Conservation (phyloP, 2,888 invertebrate genomes). For the Adelognathus sp. region DNA sequence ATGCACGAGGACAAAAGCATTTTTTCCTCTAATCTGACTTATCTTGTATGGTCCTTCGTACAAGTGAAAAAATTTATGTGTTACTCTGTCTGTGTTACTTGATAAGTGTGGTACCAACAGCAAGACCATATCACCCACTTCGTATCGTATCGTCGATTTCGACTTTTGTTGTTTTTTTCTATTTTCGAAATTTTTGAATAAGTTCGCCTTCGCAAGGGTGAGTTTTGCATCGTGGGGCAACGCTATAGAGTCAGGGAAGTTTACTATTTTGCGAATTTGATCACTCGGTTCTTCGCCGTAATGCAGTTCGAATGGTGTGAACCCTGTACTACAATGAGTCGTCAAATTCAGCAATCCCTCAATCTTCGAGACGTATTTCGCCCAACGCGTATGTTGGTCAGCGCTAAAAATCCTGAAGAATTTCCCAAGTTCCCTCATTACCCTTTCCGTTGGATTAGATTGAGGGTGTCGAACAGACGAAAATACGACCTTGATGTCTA, state of each 20-base stretch:
- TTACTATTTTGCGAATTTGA: conserved; percentile 35
- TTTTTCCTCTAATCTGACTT: conserved; percentile 21
- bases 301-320: conserved; percentile 50
- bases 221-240: conserved; percentile 32
- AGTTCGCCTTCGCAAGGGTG: conserved; percentile 36
- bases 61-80: too few relatives aligned
- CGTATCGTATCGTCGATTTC: conserved; percentile 19
- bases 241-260: conserved; percentile 29
- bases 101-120: conserved; percentile 41
- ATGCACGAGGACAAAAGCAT: conserved; percentile 35
- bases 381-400: conserved; percentile 52
- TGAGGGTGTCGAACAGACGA: conserved; percentile 58
- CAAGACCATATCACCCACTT: conserved; percentile 48
- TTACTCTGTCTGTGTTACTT: conserved; percentile 33
- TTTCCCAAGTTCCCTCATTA: conserved; percentile 58
- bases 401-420: conserved; percentile 54
- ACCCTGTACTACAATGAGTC: conserved; percentile 45
- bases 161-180: conserved; percentile 32
- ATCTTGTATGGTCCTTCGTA: conserved; percentile 54
- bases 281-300: conserved; percentile 40
- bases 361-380: conserved; percentile 43
- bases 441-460: conserved; percentile 59
- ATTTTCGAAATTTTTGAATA: conserved; percentile 33
- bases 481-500: not conserved
- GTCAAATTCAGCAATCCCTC: conserved; percentile 51